Evolutionary conservation across 1,140 invertebrate genomes (phyloP).

Genomic region (Eupristina koningsbergeri): DNA sequence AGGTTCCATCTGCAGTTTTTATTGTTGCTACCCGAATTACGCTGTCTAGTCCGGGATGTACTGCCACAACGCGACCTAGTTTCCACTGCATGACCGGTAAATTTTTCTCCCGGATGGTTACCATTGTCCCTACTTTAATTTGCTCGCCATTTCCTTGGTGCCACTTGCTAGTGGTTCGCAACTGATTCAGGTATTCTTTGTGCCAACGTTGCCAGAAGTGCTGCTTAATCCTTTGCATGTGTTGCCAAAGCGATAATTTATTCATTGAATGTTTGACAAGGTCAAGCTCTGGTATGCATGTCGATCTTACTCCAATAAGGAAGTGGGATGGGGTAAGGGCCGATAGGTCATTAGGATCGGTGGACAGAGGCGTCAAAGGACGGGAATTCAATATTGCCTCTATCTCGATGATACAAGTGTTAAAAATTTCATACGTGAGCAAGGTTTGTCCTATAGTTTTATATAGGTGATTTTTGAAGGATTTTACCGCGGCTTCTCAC

Average conservation of each 20-base stretch:
- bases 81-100: neutral
- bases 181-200: too few species aligned
- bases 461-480: neutral
- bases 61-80: neutral
- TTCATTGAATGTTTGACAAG: neutral
- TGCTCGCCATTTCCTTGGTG: neutral
- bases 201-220: conserved; percentile 28
- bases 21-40: conserved; percentile 24
- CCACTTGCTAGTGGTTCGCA: conserved; percentile 18
- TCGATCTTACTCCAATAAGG: too few species aligned
- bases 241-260: conserved; percentile 21
- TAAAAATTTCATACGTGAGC: too few species aligned
- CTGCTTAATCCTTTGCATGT: conserved; percentile 11
- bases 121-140: conserved; percentile 15
- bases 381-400: too few species aligned
- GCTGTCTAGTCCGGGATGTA: conserved; percentile 23
- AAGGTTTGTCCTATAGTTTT: neutral
- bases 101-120: conserved; percentile 21
- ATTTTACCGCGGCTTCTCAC: neutral
- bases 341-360: conserved; percentile 22
- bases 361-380: too few species aligned
- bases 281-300: neutral
- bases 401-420: too few species aligned
- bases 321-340: conserved; percentile 7
- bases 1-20: conserved; percentile 7